phyloP scores from a whole-genome alignment of 1,140 invertebrate genomes.

The Aphaenogaster rudis region DNA sequence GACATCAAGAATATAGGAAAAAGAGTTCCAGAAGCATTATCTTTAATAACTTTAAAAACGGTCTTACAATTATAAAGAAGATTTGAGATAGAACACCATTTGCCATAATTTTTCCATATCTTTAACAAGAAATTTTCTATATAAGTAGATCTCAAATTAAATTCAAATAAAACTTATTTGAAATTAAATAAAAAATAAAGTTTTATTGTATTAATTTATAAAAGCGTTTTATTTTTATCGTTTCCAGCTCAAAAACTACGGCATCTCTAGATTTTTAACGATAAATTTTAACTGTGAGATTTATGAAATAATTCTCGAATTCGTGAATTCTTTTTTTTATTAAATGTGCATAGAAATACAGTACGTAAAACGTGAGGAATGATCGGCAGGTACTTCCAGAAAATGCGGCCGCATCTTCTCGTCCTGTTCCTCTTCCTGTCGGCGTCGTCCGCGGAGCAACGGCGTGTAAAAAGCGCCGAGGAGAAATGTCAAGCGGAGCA shows the following conservation, averaged over 20 bases:
- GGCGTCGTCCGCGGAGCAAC: slow-evolving; percentile 83
- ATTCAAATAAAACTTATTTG: too few relatives aligned
- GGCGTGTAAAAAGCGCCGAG: slow-evolving; percentile 60
- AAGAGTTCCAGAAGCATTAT: too few relatives aligned
- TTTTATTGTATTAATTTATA: too few relatives aligned
- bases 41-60: too few relatives aligned
- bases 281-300: background rate
- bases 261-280: background rate
- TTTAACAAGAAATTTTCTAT: too few relatives aligned
- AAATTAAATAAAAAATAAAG: too few relatives aligned
- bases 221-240: background rate
- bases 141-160: too few relatives aligned
- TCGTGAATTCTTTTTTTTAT: background rate
- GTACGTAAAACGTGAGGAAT: background rate
- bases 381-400: slow-evolving; percentile 26
- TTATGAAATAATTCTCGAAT: background rate
- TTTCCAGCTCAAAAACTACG: background rate
- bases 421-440: slow-evolving; percentile 81
- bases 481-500: slow-evolving; percentile 73
- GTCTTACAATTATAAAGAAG: too few relatives aligned
- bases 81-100: too few relatives aligned
- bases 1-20: too few relatives aligned
- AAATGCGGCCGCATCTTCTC: slow-evolving; percentile 80
- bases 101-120: too few relatives aligned
- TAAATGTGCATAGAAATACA: background rate